Evolutionary conservation across 2,113 vertebrate species (phyloP), one percentile per base, ranked within the genome.

Genomic region (Saguinus imperator): DNA sequence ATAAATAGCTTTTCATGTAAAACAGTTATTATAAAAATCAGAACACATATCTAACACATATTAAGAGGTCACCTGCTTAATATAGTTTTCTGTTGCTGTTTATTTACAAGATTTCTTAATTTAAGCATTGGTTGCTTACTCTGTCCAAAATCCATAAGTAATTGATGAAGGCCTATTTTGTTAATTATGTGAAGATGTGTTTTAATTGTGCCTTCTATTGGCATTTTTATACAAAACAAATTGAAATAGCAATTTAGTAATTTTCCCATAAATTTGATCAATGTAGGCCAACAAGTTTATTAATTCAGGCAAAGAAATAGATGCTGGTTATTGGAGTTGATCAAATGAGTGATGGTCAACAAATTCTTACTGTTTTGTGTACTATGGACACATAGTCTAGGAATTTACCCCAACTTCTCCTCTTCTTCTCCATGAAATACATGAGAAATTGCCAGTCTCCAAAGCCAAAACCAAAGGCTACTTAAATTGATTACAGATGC

Each of bases 401-500:
- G 3, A 79, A 70, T 82, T 97, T 86, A 91, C 18, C 29, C 37
- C 73, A n/a, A 25, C 79, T 64, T 50, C 3, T 61, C 18, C 18
- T 91, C 29, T 86, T 88, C 52, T 91, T 89, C 1, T 55, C 68
- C 52, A 79, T 89, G 29, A 95, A 96, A 89, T 84, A 86, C 17
- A 50, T 32, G 40, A 52, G 58, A 93, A 82, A 89, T 86, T 55
- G 21, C 48, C 50, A 68, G 43, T 43, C 5, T 87, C 57, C 48
- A 91, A 81, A 87, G 8, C 18, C 57, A 89, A 95, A 93, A 70
- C 58, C 13, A 90, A 94, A 95, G 52, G 18, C 57, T 70, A 84
- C 72, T 82, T 92, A 95, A 77, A 95, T 95, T 83, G 75, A 10
- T 21, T 86, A 55, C 80, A 96, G 21, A 52, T 95, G 73, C 52